A percentile compares a stretch with the other conserved stretches of the same genome.
These are phyloP conservation scores for Stenodera caucasica DNA, from an alignment of 2,888 invertebrate genomes.

Conservation along the genomic window DNA sequence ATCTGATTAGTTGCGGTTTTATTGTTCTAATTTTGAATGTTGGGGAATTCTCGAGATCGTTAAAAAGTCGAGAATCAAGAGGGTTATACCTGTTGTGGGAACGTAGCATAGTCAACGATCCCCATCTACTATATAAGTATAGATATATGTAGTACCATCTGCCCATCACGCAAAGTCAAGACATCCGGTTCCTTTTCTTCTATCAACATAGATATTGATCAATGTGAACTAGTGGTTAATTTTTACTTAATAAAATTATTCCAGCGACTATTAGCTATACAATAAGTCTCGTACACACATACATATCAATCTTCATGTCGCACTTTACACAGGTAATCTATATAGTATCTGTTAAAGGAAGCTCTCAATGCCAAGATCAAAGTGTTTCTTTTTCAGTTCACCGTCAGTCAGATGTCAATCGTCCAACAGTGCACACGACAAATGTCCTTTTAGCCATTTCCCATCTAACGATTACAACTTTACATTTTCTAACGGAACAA, in stretches of 20 bases:
- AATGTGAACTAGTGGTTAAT: not conserved
- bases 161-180: constrained; percentile 36
- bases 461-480: not conserved
- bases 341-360: not conserved
- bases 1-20: too few species aligned
- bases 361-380: constrained; percentile 1
- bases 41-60: constrained; percentile 12
- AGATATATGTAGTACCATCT: constrained; percentile 27
- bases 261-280: not conserved
- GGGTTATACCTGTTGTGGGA: constrained; percentile 30
- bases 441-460: constrained; percentile 1
- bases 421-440: not conserved
- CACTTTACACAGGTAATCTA: constrained; percentile 2
- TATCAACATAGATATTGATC: constrained; percentile 2
- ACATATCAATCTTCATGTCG: not conserved
- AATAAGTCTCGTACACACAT: not conserved
- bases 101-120: constrained; percentile 30
- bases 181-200: constrained; percentile 43
- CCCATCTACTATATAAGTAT: constrained; percentile 8
- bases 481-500: not conserved
- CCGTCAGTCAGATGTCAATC: constrained; percentile 11
- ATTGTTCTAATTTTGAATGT: not conserved
- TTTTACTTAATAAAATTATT: too few species aligned
- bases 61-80: constrained; percentile 19
- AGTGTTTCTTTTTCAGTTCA: not conserved